These are phyloP conservation scores for Morone chrysops DNA, from an alignment of 2,113 vertebrate genomes.

Conservation along the genomic window DNA sequence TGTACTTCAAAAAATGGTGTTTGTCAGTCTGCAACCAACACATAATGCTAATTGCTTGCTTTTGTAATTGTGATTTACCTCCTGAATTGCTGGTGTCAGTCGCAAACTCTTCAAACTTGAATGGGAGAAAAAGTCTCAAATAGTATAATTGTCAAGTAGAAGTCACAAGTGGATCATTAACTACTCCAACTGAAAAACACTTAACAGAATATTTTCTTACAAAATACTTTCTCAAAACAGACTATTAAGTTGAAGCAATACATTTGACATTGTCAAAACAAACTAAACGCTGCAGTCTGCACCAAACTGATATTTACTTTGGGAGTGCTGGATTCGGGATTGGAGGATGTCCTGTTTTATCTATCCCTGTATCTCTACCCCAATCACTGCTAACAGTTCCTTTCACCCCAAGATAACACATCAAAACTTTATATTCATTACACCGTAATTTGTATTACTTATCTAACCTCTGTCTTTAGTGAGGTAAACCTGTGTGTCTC, in stretches of 20 bases:
- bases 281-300: background rate
- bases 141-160: background rate
- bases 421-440: background rate
- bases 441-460: background rate
- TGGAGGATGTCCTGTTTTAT: background rate
- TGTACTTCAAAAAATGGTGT: background rate
- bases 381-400: background rate
- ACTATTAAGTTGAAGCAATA: slow-evolving; percentile 4
- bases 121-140: background rate
- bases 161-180: slow-evolving; percentile 8
- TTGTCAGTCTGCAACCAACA: background rate
- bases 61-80: slow-evolving; percentile 10
- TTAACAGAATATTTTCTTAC: slow-evolving; percentile 20
- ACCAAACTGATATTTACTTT: background rate
- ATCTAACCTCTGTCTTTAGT: background rate
- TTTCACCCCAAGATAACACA: background rate
- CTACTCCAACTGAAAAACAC: background rate
- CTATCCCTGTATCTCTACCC: background rate
- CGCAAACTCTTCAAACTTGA: slow-evolving; percentile 20
- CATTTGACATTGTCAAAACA: background rate
- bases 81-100: background rate
- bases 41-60: background rate
- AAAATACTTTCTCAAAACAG: slow-evolving; percentile 2
- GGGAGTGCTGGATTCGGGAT: no score
- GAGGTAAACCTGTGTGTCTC: background rate